A percentile compares a stretch with the other conserved stretches of the same genome.
Evolutionary conservation across 2,888 invertebrate species (phyloP).

Genomic region (Harmothoe impar): DNA sequence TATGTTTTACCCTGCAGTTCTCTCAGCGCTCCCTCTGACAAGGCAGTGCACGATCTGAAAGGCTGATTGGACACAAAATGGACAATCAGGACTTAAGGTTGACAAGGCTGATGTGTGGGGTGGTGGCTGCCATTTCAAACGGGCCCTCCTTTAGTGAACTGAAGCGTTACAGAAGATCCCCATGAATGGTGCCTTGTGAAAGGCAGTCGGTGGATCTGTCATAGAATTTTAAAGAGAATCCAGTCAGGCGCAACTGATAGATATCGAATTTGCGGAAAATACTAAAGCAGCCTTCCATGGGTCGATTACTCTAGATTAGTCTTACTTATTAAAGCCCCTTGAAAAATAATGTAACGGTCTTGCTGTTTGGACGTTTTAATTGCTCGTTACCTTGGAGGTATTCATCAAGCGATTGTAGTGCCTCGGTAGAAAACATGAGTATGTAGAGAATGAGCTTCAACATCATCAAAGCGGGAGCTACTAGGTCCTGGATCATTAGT

Average conservation of each 20-base stretch:
- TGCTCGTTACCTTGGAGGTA: neutral
- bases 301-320: neutral
- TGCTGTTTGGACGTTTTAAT: neutral
- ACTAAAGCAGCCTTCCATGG: neutral
- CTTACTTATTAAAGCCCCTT: neutral
- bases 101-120: neutral
- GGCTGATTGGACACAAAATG: neutral
- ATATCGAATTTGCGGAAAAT: neutral
- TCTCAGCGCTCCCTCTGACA: too few species aligned
- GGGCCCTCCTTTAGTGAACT: neutral
- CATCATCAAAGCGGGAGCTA: too few species aligned
- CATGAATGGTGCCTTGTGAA: too few species aligned
- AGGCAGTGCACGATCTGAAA: neutral
- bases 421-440: too few species aligned
- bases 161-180: too few species aligned
- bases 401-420: neutral
- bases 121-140: neutral
- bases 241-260: neutral
- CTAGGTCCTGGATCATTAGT: too few species aligned
- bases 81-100: neutral
- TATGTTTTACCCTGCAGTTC: too few species aligned
- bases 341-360: neutral
- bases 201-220: neutral
- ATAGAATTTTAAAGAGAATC: neutral
- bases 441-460: too few species aligned